Evolutionary conservation across 2,113 vertebrate species (phyloP), one percentile per base, ranked within the genome.

Genomic region (Ivindomyrus marchei): DNA sequence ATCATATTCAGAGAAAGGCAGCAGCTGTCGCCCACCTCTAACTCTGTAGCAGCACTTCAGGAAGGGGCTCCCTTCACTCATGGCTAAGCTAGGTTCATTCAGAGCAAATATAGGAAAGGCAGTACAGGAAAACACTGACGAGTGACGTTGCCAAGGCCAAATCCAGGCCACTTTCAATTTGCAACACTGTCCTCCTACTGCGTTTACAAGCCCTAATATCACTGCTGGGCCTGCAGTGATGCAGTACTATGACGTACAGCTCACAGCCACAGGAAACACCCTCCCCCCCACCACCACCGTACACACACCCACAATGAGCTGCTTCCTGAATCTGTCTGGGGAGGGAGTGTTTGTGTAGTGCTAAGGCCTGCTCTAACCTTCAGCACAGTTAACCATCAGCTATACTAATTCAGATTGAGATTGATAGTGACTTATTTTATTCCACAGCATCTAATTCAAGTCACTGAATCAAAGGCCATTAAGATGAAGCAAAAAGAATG

Each of bases 191-290:
- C 3, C 45, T 47, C 83, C 19, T 21, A 24, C 21, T 47, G 45
- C 8, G 39, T 80, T 42, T 42, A 80, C 74, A 80, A 80, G 74
- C 74, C 15, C 74, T 42, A 80, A 19, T 80, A 80, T 80, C 15
- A 42, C 74, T 15, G 74, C 4, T 39, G 36, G 36, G 74, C 74
- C 36, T 80, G 31, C 19, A 80, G 36, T 80, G 74, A 36, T 80
- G 17, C 74, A 42, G 36, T 4, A 47, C 45, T n/a, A n/a, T 31
- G 56, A 88, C 7, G 39, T 24, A 42, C 10, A 74, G 10, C 53
- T 88, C 88, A 36, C 52, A 66, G 53, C 36, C n/a, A 70, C 39
- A 88, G 62, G 88, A 88, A 88, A 47, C 13, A 70, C 9, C 45
- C 58, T 9, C 36, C 87, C 11, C 85, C 2, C 46, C 47, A 27